phyloP scores from a whole-genome alignment of 2,888 invertebrate species.

The Brachylomia viminalis region DNA sequence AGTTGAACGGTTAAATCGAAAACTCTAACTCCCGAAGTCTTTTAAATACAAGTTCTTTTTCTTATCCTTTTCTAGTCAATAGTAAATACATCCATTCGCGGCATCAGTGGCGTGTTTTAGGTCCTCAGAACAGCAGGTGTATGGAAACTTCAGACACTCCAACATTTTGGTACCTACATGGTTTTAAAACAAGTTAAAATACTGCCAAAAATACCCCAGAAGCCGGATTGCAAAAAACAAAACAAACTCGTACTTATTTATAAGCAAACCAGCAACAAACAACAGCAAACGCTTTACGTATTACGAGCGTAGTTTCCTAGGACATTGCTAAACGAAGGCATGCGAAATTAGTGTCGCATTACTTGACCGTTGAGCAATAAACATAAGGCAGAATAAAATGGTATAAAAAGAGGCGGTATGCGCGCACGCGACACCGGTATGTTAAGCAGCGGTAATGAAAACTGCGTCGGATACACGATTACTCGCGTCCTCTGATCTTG shows the following conservation, averaged over 20 bases:
- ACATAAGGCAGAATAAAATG: constrained; percentile 79
- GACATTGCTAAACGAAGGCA: constrained; percentile 67
- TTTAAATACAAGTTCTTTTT: background rate
- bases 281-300: constrained; percentile 58
- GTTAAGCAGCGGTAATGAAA: constrained; percentile 87
- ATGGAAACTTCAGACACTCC: background rate
- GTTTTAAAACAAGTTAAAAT: constrained; percentile 21
- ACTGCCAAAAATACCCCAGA: constrained; percentile 1
- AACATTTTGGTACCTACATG: background rate
- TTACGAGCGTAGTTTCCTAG: constrained; percentile 61
- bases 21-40: background rate
- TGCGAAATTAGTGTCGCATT: constrained; percentile 75
- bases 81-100: background rate
- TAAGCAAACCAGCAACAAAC: constrained; percentile 46
- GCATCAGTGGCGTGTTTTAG: background rate
- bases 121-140: background rate
- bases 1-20: constrained; percentile 20
- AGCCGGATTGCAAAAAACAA: constrained; percentile 34
- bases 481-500: constrained; percentile 69
- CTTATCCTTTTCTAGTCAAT: background rate
- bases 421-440: constrained; percentile 77
- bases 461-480: constrained; percentile 77
- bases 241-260: constrained; percentile 49
- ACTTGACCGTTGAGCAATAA: constrained; percentile 75
- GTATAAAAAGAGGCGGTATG: constrained; percentile 66